phyloP scores from a whole-genome alignment of 2,888 invertebrate genomes.

The Galeopsomyia nigrocyanea region DNA sequence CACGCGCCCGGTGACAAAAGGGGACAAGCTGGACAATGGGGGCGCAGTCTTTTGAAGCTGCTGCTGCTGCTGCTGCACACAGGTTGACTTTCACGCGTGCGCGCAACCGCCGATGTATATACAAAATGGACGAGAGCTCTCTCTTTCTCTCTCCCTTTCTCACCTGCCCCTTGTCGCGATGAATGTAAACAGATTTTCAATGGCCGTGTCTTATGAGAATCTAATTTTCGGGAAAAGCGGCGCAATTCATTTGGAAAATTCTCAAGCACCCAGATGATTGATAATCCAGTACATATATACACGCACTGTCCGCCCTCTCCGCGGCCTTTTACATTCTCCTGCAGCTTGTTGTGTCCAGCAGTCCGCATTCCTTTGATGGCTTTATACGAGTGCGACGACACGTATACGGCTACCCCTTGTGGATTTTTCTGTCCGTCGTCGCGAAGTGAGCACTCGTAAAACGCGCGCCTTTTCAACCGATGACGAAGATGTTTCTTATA shows the following conservation, averaged over 20 bases:
- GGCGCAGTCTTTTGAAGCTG: neutral
- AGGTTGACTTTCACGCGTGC: slow-evolving; percentile 60
- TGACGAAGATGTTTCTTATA: too few species aligned
- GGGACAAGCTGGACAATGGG: neutral
- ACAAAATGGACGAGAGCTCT: neutral
- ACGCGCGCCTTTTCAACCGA: neutral
- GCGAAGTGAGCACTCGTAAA: too few species aligned
- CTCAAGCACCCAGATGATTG: slow-evolving; percentile 5
- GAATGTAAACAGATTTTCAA: slow-evolving; percentile 68
- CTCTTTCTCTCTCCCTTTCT: slow-evolving; percentile 23
- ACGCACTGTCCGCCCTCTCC: too few species aligned
- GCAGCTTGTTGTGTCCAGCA: too few species aligned
- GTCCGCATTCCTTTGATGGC: slow-evolving; percentile 1
- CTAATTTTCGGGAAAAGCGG: slow-evolving; percentile 60
- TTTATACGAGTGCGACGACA: neutral
- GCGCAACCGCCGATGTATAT: slow-evolving; percentile 14
- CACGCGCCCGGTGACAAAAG: slow-evolving; percentile 4
- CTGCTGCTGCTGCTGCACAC: slow-evolving; percentile 51
- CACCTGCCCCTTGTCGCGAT: slow-evolving; percentile 58
- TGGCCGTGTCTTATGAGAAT: slow-evolving; percentile 58
- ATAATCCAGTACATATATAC: too few species aligned
- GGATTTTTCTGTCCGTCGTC: neutral
- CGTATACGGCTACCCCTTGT: neutral
- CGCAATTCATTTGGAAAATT: slow-evolving; percentile 63
- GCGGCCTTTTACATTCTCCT: too few species aligned